Conservation (phyloP, 2,888 invertebrate species). For the Machimus atricapillus region DNA sequence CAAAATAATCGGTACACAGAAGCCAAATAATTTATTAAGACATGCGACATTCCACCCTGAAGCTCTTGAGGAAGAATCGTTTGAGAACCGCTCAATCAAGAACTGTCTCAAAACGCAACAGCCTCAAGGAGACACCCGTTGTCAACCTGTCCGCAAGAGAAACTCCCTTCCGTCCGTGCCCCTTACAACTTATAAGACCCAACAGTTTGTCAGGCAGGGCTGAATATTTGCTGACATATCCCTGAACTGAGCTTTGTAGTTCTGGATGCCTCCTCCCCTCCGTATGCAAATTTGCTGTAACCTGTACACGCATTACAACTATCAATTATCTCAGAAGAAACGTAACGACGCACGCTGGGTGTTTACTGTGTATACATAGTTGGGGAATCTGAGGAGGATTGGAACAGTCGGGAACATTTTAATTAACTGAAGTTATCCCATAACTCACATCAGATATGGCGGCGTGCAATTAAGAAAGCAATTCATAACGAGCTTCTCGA, state of each 20-base stretch:
- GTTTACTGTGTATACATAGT: not conserved
- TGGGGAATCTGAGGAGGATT: not conserved
- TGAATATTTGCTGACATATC: not conserved
- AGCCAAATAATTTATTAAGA: not conserved
- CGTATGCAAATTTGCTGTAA: not conserved
- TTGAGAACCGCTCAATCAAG: not conserved
- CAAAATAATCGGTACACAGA: not conserved
- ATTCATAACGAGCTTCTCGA: not conserved
- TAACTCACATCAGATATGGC: not conserved
- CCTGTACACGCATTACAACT: not conserved
- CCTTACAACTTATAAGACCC: not conserved
- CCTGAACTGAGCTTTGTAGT: not conserved
- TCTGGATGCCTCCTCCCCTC: not conserved
- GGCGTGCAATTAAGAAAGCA: not conserved
- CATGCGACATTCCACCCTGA: not conserved
- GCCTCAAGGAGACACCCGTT: not conserved
- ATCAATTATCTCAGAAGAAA: not conserved
- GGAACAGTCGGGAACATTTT: not conserved
- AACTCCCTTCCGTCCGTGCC: not conserved
- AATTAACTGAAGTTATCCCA: not conserved
- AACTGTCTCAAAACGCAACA: not conserved
- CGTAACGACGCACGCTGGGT: not conserved
- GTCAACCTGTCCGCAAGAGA: not conserved
- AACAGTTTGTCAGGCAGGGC: not conserved
- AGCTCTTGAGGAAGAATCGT: not conserved